Base-by-base conservation (phyloP, 2,888 invertebrate genomes). In the Merodon equestris region DNA sequence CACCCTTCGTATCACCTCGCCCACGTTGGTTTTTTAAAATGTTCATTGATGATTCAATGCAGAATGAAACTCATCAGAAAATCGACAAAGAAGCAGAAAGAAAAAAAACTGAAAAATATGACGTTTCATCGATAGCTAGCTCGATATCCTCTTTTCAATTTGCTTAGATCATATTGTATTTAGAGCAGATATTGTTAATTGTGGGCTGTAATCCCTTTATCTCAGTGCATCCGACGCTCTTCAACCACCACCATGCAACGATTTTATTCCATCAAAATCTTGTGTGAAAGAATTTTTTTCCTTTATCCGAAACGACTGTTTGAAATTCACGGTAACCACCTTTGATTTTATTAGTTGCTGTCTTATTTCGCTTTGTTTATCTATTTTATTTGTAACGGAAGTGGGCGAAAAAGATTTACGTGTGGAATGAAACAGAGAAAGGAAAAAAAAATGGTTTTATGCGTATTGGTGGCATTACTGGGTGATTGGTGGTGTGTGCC, bases 1-100 rank as follows among this genome's bases (percentile, higher is more conserved):
- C 67, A 18, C 50, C 42, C 50, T 50, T n/a, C 50, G 27, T 18
- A 44, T 14, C 36, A 36, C 18, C 38, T 51, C 38, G 53, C 50
- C 27, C 7, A 27, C 27, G 27, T 27, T 17, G 27, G 19, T 27
- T 27, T 27, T 27, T 27, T 27, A 4, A 27, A 4, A 18, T 53
- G 51, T 68, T 68, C 68, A 60, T 60, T 68, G 68, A 68, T 68
- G 68, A 68, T 53, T 60, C 58, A 68, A 58, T 68, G 19, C 38
- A 17, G 27, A 53, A 15, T 51, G 38, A n/a, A 7, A 27, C 2
- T 4, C 7, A 7, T 27, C 45, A 50, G 34, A 45, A 19, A 18
- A 45, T 34, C 13, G 58, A 14, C 38, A n/a, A 45, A 45, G 34
- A 12, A n/a, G n/a, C n/a, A n/a, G n/a, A 58, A 38, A 68, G 47